phyloP scores from a whole-genome alignment of 2,113 vertebrate genomes.

The Gila orcuttii region DNA sequence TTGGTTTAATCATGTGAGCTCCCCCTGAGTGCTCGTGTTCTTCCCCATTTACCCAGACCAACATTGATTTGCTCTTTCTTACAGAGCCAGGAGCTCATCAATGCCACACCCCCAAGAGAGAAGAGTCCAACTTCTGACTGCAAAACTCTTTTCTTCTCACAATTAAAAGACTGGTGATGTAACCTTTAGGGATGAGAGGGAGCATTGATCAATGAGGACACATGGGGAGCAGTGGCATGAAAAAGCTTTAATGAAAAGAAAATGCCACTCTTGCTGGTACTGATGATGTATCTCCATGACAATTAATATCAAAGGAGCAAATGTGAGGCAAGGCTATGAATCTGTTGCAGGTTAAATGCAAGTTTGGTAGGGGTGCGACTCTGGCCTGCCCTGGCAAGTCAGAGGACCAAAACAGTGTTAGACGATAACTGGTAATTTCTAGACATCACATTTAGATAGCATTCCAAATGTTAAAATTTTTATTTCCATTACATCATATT shows the following conservation, averaged over 20 bases:
- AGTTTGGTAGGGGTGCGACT: not conserved
- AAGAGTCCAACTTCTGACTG: slow-evolving; percentile 26
- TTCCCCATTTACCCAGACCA: slow-evolving; percentile 34
- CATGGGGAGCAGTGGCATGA: not conserved
- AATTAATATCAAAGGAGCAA: slow-evolving; percentile 1
- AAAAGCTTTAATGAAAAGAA: slow-evolving; percentile 19
- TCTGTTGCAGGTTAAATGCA: not conserved
- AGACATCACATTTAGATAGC: not conserved
- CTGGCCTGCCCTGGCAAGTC: not conserved
- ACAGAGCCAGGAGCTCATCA: slow-evolving; percentile 34
- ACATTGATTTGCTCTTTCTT: slow-evolving; percentile 43
- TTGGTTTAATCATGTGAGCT: slow-evolving; percentile 29
- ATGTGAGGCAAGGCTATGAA: not conserved
- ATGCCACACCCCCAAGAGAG: slow-evolving; percentile 35
- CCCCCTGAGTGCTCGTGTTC: slow-evolving; percentile 22
- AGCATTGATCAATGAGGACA: slow-evolving; percentile 26
- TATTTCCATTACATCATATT: too few relatives aligned
- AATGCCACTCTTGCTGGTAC: not conserved
- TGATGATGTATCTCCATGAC: slow-evolving; percentile 2
- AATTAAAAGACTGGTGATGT: slow-evolving; percentile 26
- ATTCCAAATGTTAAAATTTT: not conserved
- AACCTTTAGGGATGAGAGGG: slow-evolving; percentile 17
- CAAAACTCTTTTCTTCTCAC: slow-evolving; percentile 5
- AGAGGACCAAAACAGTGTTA: not conserved
- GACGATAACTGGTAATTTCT: not conserved